These are phyloP conservation scores for Laupala kohalensis DNA, from an alignment of 1,140 invertebrate genomes.

Conservation along the genomic window DNA sequence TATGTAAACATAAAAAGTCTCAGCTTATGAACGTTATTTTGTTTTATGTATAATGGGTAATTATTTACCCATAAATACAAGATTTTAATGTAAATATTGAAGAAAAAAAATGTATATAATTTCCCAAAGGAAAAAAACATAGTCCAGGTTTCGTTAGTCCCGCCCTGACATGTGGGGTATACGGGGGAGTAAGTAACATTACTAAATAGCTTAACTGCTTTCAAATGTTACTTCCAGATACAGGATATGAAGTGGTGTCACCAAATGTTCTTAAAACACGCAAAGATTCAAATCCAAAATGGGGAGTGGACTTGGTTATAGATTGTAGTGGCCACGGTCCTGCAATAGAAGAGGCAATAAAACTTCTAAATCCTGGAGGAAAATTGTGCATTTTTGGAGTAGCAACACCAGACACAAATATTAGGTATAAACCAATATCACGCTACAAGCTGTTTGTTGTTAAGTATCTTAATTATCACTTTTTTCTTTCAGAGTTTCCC, in stretches of 20 bases:
- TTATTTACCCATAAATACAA: too few species aligned
- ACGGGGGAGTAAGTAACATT: too few species aligned
- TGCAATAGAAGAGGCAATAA: slow-evolving; percentile 37
- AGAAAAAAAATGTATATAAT: too few species aligned
- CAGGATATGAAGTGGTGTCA: slow-evolving; percentile 36
- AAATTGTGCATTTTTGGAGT: slow-evolving; percentile 43
- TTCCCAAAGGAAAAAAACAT: too few species aligned
- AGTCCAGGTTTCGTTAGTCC: too few species aligned
- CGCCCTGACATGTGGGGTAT: too few species aligned
- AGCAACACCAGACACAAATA: slow-evolving; percentile 30
- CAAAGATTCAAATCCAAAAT: slow-evolving; percentile 14
- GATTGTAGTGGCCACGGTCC: slow-evolving; percentile 50
- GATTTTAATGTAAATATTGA: too few species aligned
- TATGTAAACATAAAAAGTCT: too few species aligned
- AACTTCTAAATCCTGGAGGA: slow-evolving; percentile 32
- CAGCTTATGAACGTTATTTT: too few species aligned
- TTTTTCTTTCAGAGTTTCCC: background rate
- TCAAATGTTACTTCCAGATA: too few species aligned
- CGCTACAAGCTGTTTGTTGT: background rate
- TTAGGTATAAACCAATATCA: slow-evolving; percentile 20
- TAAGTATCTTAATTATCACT: background rate
- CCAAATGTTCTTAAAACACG: slow-evolving; percentile 37
- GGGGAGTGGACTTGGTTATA: slow-evolving; percentile 42
- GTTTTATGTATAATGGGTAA: too few species aligned
- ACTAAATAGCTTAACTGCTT: too few species aligned